These are phyloP conservation scores for Saccopteryx bilineata DNA, from an alignment of 2,113 vertebrate species.

Conservation along the genomic window DNA sequence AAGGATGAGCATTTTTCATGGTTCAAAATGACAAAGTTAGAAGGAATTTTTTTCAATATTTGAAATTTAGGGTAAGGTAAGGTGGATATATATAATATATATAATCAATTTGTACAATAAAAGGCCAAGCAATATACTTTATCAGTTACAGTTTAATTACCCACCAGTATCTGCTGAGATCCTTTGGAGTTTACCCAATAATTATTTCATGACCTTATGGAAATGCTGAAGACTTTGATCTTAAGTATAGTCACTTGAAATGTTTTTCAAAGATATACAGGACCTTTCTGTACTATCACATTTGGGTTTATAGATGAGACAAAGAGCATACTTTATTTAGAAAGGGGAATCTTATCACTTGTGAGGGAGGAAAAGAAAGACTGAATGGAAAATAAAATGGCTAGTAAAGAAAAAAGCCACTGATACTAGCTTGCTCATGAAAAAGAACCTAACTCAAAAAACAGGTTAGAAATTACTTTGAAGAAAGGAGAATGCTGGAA, in stretches of 20 bases:
- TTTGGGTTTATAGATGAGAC: background rate
- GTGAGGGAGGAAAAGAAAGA: background rate
- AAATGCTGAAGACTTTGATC: conserved; percentile 48
- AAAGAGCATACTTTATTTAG: background rate
- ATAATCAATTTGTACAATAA: background rate
- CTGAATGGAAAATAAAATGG: conserved; percentile 40
- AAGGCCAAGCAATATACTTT: conserved; percentile 3
- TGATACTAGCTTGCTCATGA: background rate
- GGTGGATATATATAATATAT: background rate
- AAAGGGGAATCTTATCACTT: background rate
- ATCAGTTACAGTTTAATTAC: conserved; percentile 21
- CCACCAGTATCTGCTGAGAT: background rate
- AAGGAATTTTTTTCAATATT: conserved; percentile 6
- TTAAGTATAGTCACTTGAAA: background rate
- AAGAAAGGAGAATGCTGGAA: background rate
- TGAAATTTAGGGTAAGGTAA: background rate
- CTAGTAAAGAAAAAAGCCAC: background rate
- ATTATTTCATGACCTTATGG: background rate
- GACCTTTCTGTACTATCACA: background rate
- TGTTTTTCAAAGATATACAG: background rate
- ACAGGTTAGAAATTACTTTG: background rate
- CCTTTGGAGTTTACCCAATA: background rate
- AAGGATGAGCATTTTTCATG: background rate
- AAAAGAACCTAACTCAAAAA: background rate
- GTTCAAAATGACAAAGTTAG: background rate